Base-by-base conservation (phyloP, 2,113 vertebrate species). In the Oncorhynchus kisutch region DNA sequence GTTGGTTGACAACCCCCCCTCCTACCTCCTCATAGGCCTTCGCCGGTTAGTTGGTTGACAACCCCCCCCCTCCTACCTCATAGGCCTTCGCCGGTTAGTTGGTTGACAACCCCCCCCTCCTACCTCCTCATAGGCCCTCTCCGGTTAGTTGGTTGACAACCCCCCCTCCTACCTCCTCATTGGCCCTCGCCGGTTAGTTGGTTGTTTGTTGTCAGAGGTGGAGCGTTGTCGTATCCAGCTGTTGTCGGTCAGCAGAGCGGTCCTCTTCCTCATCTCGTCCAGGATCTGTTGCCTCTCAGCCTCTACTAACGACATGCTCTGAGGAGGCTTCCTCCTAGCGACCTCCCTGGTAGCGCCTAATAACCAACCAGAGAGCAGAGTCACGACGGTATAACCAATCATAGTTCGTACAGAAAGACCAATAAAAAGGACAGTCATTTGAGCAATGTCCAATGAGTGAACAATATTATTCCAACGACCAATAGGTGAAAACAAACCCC, bases 191-290 rank as follows among this genome's bases (percentile, higher is more conserved):
- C 94, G 76, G 74, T 74, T 90, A 31, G 94, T 3, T 0, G 96
- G 92, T 18, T 98, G 96, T 76, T 96, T 98, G 79, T 94, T 89
- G 51, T 94, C 80, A 67, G 92, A 95, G 81, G 91, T 83, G 77
- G 93, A 95, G 76, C 94, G 95, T 82, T 97, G 97, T 31, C 97
- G 95, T 67, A 99, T 99, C 98, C 98, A 99, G 89, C 98, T 99
- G 89, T 89, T 97, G 93, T 99, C 98, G 0, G 93, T 96, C 82
- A 96, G 92, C 3, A 99, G 93, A 25, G 94, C 93, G 0, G 96
- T 97, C 82, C 89, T 96, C 90, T 99, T 99, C 77, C 94, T 96
- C 97, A 99, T 99, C 89, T 99, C 97, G 72, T 96, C 95, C 79
- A 99, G 90, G 88, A 99, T 97, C 81, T 93, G 95, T 78, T 95